Evolutionary conservation across 2,888 invertebrate species (phyloP), one percentile per base, ranked within the genome.

Genomic region (Lithophane ornitopus): DNA sequence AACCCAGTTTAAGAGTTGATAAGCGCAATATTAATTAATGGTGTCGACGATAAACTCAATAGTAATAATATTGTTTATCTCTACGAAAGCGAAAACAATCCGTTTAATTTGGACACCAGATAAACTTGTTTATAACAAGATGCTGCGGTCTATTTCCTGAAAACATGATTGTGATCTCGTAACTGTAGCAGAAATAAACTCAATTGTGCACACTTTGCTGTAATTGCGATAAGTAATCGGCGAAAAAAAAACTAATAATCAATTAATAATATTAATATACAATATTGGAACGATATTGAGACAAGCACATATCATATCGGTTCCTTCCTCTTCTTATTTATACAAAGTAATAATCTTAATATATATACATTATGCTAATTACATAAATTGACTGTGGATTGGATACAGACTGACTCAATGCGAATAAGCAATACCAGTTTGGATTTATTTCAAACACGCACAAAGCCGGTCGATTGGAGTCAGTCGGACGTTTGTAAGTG

Each of bases 1-100:
- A 92, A 91, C 92, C 92, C 87, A 92, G 88, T 91, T 92, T 84
- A 79, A 80, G 62, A 80, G 62, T 84, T 89, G 95, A 95, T 95
- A 95, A 94, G 87, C 86, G 81, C 85, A 90, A 90, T 91, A 90
- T 93, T 93, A 94, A 94, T 94, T 93, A 95, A 95, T 94, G 92
- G 91, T 93, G 93, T 89, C 93, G 90, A 82, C 81, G 94, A 95
- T 95, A 95, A 94, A 87, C 85, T 84, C 82, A 88, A 88, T 76
- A 80, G 79, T 89, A 91, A 90, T 90, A 89, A 89, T 89, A 89
- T 88, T 89, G 89, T 91, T 91, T 92, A 93, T 93, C 90, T 90
- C 52, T 87, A 89, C 89, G 91, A 94, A 94, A 94, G 92, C 92
- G 91, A 94, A 94, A 93, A 94, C 92, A 93, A 91, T 88, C 89